These are phyloP conservation scores for Gobio gobio DNA, from an alignment of 2,113 vertebrate species.

Conservation along the genomic window DNA sequence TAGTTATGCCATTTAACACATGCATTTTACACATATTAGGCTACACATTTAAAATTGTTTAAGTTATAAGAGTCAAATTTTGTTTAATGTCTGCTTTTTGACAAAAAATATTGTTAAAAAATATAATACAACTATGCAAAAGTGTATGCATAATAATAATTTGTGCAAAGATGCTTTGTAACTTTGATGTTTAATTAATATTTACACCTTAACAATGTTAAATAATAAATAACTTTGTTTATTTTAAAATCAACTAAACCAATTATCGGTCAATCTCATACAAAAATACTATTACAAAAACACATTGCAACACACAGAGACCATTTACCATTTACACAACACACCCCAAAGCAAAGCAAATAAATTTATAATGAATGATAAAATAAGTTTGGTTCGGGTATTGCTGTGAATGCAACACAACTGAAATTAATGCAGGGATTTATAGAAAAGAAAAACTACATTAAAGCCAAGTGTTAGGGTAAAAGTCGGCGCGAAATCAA, in stretches of 20 bases:
- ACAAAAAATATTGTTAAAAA: too few relatives aligned
- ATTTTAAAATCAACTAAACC: not conserved
- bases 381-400: not conserved
- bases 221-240: not conserved
- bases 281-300: not conserved
- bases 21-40: too few relatives aligned
- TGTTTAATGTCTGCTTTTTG: too few relatives aligned
- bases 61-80: too few relatives aligned
- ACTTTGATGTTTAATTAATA: not conserved
- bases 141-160: too few relatives aligned
- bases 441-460: not conserved
- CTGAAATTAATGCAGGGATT: not conserved
- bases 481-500: too few relatives aligned
- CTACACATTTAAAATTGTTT: too few relatives aligned
- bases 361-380: not conserved
- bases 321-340: constrained; percentile 2
- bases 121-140: too few relatives aligned
- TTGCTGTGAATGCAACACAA: not conserved
- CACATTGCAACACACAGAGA: constrained; percentile 10
- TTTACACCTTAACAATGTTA: not conserved
- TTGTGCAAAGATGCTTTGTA: not conserved
- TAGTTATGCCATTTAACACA: not conserved
- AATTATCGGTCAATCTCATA: constrained; percentile 1
- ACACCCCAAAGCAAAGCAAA: constrained; percentile 25
- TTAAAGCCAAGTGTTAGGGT: constrained; percentile 13